A percentile compares a stretch with the other conserved stretches of the same genome.
Evolutionary conservation across 2,797 vertebrate genomes (phyloP).

Genomic region (Antennarius maculatus): DNA sequence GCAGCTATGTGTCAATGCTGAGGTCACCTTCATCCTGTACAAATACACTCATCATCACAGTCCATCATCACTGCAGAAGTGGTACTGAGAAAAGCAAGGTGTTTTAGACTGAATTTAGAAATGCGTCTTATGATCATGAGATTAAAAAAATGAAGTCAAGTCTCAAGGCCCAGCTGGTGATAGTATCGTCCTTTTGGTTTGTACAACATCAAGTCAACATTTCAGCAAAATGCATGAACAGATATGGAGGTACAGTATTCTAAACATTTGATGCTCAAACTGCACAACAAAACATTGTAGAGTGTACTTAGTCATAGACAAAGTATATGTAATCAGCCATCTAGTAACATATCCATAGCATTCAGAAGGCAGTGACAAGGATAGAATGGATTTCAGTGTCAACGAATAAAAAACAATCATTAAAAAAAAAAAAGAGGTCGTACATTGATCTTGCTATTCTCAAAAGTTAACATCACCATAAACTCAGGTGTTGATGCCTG

Average conservation of each 20-base stretch:
- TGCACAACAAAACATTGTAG: constrained; percentile 36
- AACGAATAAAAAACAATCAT: constrained; percentile 24
- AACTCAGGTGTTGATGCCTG: neutral
- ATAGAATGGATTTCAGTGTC: neutral
- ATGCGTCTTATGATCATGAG: neutral
- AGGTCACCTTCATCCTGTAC: constrained; percentile 23
- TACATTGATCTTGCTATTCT: constrained; percentile 25
- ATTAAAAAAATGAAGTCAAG: neutral
- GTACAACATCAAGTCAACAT: constrained; percentile 46
- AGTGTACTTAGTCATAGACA: constrained; percentile 33
- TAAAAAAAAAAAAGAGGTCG: neutral
- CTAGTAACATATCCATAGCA: constrained; percentile 10
- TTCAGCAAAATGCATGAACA: constrained; percentile 52
- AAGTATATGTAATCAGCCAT: constrained; percentile 31
- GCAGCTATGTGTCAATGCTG: constrained; percentile 66
- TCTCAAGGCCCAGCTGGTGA: constrained; percentile 3
- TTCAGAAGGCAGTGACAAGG: constrained; percentile 4
- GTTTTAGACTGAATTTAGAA: constrained; percentile 10
- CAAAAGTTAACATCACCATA: too few relatives aligned
- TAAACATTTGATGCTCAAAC: constrained; percentile 34
- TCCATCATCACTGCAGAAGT: neutral
- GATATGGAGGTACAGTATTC: constrained; percentile 20
- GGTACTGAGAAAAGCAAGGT: constrained; percentile 7
- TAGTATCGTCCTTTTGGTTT: constrained; percentile 17
- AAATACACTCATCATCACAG: constrained; percentile 4